Base-by-base conservation (phyloP, 2,797 vertebrate species). In the Setipinna tenuifilis region DNA sequence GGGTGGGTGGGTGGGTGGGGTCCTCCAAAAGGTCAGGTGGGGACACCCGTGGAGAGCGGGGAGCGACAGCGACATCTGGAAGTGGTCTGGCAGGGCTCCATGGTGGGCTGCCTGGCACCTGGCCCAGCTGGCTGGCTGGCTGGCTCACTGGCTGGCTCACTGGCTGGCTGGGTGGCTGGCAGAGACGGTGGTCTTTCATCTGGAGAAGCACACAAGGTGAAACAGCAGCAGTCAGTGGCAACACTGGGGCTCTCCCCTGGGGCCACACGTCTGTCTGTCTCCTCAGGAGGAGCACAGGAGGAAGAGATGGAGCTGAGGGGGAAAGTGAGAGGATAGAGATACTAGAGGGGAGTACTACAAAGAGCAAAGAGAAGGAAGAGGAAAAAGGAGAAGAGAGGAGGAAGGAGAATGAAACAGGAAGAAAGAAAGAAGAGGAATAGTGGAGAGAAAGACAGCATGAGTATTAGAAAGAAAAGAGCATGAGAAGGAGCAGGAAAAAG, bases 61-160 rank as follows among this genome's bases (percentile, higher is more conserved):
- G 85, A 35, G 82, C 62, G 86, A 83, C 87, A 87, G 81, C 85
- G 91, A 90, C 89, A 93, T 89, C 89, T 92, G 90, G 91, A 89
- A 90, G 87, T 90, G 89, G 86, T 89, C 88, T 90, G 89, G 86
- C 82, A 83, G 88, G 88, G 87, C 83, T 90, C 84, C 87, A 59
- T 14, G 84, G 86, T 83, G 81, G 58, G 61, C 61, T 89, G 88
- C 83, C 87, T 89, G 88, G 85, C 87, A 46, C 17, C 9, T 41
- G 84, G 82, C 83, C 82, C 59, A 41, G 84, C 85, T 41, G 35
- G 35, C 35, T 41, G 35, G 35, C 35, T 41, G 35, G 35, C 35
- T 41, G 35, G n/a, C n/a, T n/a, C n/a, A n/a, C n/a, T n/a, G n/a
- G 9, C 9, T 41, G 84, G 82, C 83, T 80, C 59, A 41, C 85